phyloP scores from a whole-genome alignment of 2,888 invertebrate species.

The Spilosoma lubricipeda region DNA sequence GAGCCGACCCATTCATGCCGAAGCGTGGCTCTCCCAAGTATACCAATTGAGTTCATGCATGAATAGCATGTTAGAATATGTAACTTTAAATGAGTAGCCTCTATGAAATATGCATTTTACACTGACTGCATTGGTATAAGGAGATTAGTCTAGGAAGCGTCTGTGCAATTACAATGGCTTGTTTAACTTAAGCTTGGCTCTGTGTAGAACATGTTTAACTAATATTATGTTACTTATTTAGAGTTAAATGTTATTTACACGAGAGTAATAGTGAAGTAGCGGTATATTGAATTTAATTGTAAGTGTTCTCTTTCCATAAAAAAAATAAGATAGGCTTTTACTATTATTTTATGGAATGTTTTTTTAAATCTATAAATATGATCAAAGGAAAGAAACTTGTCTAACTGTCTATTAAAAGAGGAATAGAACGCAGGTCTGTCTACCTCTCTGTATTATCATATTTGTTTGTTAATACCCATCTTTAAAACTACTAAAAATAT shows the following conservation, averaged over 20 bases:
- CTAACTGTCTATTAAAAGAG: no score
- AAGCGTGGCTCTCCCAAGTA: no score
- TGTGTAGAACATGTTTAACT: background rate
- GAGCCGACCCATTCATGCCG: no score
- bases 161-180: background rate
- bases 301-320: no score
- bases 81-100: background rate
- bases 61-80: background rate
- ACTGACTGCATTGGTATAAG: background rate
- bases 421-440: no score
- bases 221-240: background rate
- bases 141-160: background rate
- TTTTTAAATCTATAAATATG: no score
- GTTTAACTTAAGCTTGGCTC: background rate
- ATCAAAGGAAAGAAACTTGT: no score
- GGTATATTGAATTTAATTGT: no score
- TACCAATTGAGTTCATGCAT: background rate
- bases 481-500: no score
- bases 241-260: background rate
- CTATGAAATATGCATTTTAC: background rate
- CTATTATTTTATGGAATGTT: no score
- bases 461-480: no score
- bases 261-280: background rate
- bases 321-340: background rate
- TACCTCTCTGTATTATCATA: no score